These are phyloP conservation scores for Synodontis membranacea DNA, from an alignment of 2,113 vertebrate species.

Conservation along the genomic window DNA sequence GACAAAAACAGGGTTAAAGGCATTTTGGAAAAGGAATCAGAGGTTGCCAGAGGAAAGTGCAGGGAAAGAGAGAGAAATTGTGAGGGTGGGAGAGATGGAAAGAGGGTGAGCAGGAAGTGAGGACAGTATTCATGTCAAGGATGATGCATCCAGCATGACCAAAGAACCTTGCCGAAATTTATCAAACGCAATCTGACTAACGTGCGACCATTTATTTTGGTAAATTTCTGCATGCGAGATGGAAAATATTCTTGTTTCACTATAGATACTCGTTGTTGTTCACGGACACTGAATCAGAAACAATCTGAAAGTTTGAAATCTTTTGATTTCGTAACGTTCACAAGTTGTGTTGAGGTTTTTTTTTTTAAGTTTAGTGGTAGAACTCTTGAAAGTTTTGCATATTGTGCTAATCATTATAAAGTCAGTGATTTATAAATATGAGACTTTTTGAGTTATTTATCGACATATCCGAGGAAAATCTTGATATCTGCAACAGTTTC, in stretches of 20 bases:
- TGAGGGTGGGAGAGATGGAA: conserved; percentile 4
- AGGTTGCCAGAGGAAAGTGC: conserved; percentile 56
- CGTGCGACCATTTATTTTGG: conserved; percentile 65
- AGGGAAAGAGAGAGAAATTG: conserved; percentile 51
- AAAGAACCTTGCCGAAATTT: conserved; percentile 72
- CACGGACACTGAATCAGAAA: neutral
- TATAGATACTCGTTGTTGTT: neutral
- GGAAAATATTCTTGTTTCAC: neutral
- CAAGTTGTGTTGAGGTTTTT: neutral
- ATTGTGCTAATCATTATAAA: neutral
- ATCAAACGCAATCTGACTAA: conserved; percentile 68
- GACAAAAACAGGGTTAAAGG: conserved; percentile 71
- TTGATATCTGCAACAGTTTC: neutral
- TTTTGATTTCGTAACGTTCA: neutral
- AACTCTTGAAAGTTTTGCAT: neutral
- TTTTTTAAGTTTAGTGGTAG: neutral
- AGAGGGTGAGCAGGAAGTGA: neutral
- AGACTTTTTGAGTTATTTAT: neutral
- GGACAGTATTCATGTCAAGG: conserved; percentile 76
- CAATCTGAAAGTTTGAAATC: neutral
- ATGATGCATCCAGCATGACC: conserved; percentile 72
- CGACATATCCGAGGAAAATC: neutral
- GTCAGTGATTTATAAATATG: neutral
- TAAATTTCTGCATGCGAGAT: neutral
- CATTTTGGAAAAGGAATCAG: conserved; percentile 61